phyloP scores from a whole-genome alignment of 2,888 invertebrate genomes.

The Nyleta sp. region DNA sequence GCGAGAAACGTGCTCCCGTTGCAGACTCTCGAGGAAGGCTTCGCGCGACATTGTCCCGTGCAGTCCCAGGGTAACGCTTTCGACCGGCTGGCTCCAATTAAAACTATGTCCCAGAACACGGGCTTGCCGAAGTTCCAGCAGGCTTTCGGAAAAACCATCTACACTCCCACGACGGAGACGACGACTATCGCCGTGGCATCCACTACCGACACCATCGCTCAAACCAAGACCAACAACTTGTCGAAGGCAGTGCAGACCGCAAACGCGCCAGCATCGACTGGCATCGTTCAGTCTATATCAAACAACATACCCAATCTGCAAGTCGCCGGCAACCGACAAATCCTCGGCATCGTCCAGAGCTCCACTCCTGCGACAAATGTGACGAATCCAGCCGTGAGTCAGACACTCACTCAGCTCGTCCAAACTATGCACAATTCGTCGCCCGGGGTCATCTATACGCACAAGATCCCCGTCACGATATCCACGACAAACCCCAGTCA shows the following conservation, averaged over 20 bases:
- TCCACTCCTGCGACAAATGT: conserved; percentile 70
- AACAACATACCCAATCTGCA: conserved; percentile 77
- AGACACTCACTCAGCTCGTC: conserved; percentile 78
- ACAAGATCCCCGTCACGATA: conserved; percentile 87
- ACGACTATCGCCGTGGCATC: conserved; percentile 72
- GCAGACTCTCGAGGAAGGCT: conserved; percentile 77
- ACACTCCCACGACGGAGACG: conserved; percentile 73
- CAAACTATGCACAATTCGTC: conserved; percentile 71
- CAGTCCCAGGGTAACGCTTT: conserved; percentile 71
- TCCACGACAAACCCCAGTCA: conserved; percentile 79
- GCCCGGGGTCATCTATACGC: conserved; percentile 88
- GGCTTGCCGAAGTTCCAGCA: conserved; percentile 90
- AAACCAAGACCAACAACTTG: conserved; percentile 75
- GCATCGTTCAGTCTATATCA: conserved; percentile 76
- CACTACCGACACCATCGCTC: conserved; percentile 68
- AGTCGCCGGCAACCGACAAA: conserved; percentile 74
- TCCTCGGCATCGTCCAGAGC: conserved; percentile 78
- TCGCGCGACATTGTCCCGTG: conserved; percentile 72
- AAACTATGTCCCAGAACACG: conserved; percentile 73
- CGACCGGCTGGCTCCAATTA: conserved; percentile 72
- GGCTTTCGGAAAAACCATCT: conserved; percentile 90
- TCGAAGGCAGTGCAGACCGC: conserved; percentile 82
- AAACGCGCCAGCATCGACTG: conserved; percentile 71
- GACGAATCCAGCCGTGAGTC: conserved; percentile 70
- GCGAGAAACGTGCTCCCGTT: conserved; percentile 75